Conservation (phyloP, 1,140 invertebrate genomes). For the Antheraea mylitta region DNA sequence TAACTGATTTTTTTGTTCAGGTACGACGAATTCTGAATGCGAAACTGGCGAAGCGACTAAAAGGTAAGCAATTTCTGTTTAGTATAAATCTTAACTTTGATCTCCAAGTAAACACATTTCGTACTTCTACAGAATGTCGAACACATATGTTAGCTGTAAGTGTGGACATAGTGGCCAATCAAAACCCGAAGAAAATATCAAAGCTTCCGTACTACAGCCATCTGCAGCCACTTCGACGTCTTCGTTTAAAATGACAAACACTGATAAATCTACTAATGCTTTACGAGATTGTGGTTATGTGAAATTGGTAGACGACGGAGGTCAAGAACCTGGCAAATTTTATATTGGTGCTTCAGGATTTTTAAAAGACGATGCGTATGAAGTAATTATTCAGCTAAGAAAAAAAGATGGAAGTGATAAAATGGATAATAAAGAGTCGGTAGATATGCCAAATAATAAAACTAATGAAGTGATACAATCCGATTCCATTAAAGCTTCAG, state of each 20-base stretch:
- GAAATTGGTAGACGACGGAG: slow-evolving; percentile 46
- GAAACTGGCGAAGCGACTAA: background rate
- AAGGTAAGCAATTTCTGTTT: slow-evolving; percentile 2
- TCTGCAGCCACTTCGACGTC: slow-evolving; percentile 46
- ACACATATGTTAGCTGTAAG: slow-evolving; percentile 22
- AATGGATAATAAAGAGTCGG: slow-evolving; percentile 23
- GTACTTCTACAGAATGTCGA: slow-evolving; percentile 24
- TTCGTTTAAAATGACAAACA: slow-evolving; percentile 49
- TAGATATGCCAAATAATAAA: slow-evolving; percentile 13
- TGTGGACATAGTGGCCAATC: slow-evolving; percentile 13
- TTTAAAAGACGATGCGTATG: slow-evolving; percentile 63
- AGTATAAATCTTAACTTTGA: background rate
- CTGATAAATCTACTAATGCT: slow-evolving; percentile 33
- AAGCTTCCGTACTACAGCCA: slow-evolving; percentile 20
- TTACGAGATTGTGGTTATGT: slow-evolving; percentile 39
- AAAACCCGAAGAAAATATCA: background rate
- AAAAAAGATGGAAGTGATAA: slow-evolving; percentile 45
- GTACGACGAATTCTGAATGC: background rate
- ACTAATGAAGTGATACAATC: slow-evolving; percentile 6
- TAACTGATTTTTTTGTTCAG: slow-evolving; percentile 11
- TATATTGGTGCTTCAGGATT: slow-evolving; percentile 64
- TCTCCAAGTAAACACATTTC: background rate
- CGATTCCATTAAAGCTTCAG: background rate
- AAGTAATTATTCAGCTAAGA: slow-evolving; percentile 67
- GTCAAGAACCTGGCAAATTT: slow-evolving; percentile 54